Conservation (phyloP, 2,888 invertebrate genomes). For the Carabus problematicus region DNA sequence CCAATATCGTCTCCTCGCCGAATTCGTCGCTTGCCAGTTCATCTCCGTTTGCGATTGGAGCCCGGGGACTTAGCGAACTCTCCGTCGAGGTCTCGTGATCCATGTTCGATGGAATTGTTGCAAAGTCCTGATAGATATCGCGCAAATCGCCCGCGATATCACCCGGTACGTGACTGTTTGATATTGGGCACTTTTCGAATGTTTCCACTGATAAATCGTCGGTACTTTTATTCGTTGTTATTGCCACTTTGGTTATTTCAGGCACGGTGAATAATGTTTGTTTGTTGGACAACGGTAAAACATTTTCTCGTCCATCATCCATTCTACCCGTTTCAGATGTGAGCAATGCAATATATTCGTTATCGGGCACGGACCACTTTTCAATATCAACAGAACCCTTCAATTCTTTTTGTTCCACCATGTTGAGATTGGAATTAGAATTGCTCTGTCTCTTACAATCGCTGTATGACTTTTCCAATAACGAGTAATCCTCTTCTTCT, state of each 20-base stretch:
- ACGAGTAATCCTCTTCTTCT: slow-evolving; percentile 31
- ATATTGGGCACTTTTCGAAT: no score
- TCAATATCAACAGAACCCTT: no score
- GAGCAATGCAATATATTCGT: neutral
- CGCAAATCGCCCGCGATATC: slow-evolving; percentile 18
- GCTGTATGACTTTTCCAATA: slow-evolving; percentile 21
- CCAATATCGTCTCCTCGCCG: slow-evolving; percentile 46
- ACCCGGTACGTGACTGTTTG: no score
- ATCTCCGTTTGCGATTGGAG: slow-evolving; percentile 28
- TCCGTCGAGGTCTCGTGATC: slow-evolving; percentile 11
- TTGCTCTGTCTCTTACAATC: neutral
- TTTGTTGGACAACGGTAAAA: neutral
- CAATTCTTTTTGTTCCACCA: no score
- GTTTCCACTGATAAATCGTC: no score
- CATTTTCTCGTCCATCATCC: slow-evolving; percentile 1
- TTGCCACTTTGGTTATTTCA: neutral
- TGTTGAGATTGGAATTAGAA: no score
- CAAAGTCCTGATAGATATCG: slow-evolving; percentile 37
- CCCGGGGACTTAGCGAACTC: slow-evolving; percentile 36
- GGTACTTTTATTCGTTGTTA: no score
- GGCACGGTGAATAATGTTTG: neutral
- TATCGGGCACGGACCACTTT: no score
- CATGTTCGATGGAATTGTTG: slow-evolving; percentile 9
- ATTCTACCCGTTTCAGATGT: slow-evolving; percentile 1
- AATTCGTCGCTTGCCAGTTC: slow-evolving; percentile 26